phyloP scores from a whole-genome alignment of 2,113 vertebrate genomes.

The Chaetodon trifascialis region DNA sequence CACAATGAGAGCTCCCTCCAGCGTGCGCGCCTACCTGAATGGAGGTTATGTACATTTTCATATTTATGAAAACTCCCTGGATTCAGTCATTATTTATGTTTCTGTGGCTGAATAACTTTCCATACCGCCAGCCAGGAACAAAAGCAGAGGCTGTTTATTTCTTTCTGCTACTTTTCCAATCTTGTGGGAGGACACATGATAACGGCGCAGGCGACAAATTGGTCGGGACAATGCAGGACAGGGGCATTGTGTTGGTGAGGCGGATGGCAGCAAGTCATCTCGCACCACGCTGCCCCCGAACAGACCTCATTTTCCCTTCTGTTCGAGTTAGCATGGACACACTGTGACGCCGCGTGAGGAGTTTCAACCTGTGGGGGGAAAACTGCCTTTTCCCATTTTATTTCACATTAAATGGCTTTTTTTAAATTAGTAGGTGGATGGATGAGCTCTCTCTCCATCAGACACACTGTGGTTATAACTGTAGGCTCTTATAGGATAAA shows the following conservation, averaged over 20 bases:
- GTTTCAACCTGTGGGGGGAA: not conserved
- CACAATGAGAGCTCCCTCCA: not conserved
- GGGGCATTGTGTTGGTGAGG: constrained; percentile 52
- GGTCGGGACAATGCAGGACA: constrained; percentile 50
- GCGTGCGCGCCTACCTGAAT: constrained; percentile 21
- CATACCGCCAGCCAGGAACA: not conserved
- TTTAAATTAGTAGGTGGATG: not conserved
- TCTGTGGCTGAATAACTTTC: constrained; percentile 51
- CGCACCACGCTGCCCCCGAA: constrained; percentile 14
- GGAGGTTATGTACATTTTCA: constrained; percentile 43
- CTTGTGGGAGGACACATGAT: constrained; percentile 28
- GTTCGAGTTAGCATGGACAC: constrained; percentile 3
- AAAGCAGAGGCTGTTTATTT: constrained; percentile 30
- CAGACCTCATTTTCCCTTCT: constrained; percentile 53
- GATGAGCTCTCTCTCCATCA: not conserved
- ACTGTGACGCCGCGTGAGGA: not conserved
- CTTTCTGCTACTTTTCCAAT: constrained; percentile 26
- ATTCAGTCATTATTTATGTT: constrained; percentile 34
- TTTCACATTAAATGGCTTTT: constrained; percentile 1
- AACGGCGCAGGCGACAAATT: constrained; percentile 15
- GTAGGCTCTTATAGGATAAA: not conserved
- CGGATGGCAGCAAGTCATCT: constrained; percentile 21
- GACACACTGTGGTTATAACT: not conserved
- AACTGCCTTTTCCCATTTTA: not conserved
- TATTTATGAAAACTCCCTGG: constrained; percentile 33